Conservation (phyloP, 2,113 vertebrate species). For the Capricornis sumatraensis region DNA sequence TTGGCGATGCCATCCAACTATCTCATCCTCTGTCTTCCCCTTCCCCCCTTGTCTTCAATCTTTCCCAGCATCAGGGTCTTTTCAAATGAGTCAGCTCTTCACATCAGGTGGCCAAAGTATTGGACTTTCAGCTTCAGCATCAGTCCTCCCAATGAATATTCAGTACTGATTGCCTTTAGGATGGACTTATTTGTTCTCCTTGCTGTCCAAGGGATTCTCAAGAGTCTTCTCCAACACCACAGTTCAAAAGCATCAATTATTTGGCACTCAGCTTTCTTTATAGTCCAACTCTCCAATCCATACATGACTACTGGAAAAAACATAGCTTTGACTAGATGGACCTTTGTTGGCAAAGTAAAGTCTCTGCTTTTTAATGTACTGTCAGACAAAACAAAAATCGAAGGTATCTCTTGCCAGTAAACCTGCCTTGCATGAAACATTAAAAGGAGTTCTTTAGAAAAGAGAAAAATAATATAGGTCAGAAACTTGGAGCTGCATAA, state of each 20-base stretch:
- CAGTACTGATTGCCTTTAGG: background rate
- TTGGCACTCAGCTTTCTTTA: background rate
- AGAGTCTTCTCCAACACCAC: background rate
- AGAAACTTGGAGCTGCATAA: background rate
- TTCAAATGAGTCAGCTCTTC: background rate
- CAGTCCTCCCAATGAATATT: background rate
- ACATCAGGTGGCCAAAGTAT: background rate
- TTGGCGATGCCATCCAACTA: rapidly evolving
- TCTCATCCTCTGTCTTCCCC: background rate
- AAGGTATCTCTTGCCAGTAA: background rate
- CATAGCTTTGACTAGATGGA: background rate
- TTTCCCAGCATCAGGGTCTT: background rate
- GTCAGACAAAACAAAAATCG: background rate
- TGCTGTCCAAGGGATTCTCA: background rate
- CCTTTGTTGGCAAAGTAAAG: background rate
- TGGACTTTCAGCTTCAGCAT: background rate
- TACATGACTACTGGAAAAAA: background rate
- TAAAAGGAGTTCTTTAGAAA: background rate
- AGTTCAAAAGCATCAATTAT: background rate
- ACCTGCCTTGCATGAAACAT: background rate
- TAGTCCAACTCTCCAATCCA: background rate
- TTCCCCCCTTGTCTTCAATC: background rate
- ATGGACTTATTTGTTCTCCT: background rate
- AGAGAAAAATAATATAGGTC: background rate
- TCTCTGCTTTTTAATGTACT: background rate